phyloP scores from a whole-genome alignment of 1,140 invertebrate species.

The Brachionus rubens region DNA sequence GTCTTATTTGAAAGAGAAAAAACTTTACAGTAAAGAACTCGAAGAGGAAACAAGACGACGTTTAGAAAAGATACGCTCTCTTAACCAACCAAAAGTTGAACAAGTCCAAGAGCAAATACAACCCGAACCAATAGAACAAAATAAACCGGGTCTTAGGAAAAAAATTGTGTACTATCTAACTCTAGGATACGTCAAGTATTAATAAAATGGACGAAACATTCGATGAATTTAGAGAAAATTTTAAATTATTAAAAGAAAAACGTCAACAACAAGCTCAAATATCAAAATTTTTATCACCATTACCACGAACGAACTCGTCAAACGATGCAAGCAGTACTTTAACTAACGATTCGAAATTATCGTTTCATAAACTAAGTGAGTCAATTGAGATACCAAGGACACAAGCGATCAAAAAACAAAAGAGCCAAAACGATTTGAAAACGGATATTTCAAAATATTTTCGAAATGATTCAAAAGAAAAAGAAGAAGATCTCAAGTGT shows the following conservation, averaged over 20 bases:
- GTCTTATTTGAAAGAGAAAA: conserved; percentile 34
- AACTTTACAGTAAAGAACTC: background rate
- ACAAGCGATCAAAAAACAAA: background rate
- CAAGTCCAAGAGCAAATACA: background rate
- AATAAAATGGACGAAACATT: conserved; percentile 33
- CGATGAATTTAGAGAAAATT: conserved; percentile 47
- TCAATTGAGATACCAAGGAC: conserved; percentile 10
- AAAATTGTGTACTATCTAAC: background rate
- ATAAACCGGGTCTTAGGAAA: background rate
- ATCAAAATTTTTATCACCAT: conserved; percentile 30
- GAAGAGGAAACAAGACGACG: conserved; percentile 30
- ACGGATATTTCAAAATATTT: conserved; percentile 40
- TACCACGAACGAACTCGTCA: background rate
- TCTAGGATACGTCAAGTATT: conserved; percentile 34
- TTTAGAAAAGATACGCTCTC: background rate
- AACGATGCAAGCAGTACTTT: background rate
- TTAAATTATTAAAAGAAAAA: conserved; percentile 44
- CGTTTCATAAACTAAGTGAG: conserved; percentile 7
- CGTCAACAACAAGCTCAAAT: conserved; percentile 36
- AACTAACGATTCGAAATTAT: background rate
- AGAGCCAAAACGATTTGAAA: background rate
- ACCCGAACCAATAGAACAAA: background rate
- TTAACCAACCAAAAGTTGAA: background rate
- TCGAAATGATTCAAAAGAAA: background rate
- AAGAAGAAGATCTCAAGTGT: conserved; percentile 26